Percentiles rank a stretch among this genome's conserved stretches.
Conservation (phyloP, 2,888 invertebrate species). For the Eretmocerus hayati region DNA sequence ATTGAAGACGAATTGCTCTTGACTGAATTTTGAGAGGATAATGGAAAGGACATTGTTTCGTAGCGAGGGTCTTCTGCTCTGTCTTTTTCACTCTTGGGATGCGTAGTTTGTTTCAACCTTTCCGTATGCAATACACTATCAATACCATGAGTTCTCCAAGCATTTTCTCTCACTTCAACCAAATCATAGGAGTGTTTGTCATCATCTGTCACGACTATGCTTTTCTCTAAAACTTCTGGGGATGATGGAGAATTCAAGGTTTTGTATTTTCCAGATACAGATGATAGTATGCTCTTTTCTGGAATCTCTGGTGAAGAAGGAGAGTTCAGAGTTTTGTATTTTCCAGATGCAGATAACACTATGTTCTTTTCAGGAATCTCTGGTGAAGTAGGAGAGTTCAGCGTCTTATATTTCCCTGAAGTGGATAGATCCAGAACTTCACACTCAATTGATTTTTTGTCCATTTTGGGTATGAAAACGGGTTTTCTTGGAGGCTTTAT, state of each 20-base stretch:
- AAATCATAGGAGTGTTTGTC: constrained; percentile 64
- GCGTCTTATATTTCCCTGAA: constrained; percentile 52
- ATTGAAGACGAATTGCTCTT: constrained; percentile 35
- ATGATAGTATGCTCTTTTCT: constrained; percentile 27
- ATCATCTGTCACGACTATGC: constrained; percentile 35
- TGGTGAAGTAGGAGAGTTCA: constrained; percentile 48
- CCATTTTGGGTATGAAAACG: constrained; percentile 36
- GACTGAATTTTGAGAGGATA: constrained; percentile 27
- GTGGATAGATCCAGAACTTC: constrained; percentile 48
- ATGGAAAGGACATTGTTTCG: constrained; percentile 32
- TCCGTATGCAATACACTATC: constrained; percentile 69
- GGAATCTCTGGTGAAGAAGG: constrained; percentile 40
- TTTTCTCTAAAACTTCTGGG: constrained; percentile 31
- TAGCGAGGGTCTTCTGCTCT: constrained; percentile 36
- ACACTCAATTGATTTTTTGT: constrained; percentile 45
- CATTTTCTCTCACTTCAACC: constrained; percentile 69
- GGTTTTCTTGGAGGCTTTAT: constrained; percentile 58
- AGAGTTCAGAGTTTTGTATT: constrained; percentile 52
- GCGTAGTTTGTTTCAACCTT: constrained; percentile 34
- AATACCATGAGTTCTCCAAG: constrained; percentile 75
- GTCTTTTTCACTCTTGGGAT: constrained; percentile 25
- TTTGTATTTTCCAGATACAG: constrained; percentile 53
- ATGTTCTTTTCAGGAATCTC: constrained; percentile 31
- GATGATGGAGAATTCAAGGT: constrained; percentile 50
- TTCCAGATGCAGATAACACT: too few species aligned